Base-by-base conservation (phyloP, 2,888 invertebrate genomes). In the Shargacucullia verbasci region DNA sequence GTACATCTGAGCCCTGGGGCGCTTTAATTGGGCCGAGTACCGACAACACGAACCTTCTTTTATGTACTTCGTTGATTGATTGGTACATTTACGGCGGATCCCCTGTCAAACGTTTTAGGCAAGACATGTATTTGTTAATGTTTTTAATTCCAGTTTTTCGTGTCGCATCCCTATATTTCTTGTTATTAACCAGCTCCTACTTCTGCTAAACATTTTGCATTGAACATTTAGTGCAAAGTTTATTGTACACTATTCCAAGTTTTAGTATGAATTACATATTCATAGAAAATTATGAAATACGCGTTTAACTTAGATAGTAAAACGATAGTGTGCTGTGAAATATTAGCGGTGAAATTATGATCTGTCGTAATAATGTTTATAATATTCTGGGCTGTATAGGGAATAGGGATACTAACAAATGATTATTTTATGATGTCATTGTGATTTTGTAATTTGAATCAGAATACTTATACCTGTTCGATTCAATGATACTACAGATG, bases 1-100 rank as follows among this genome's bases (percentile, higher is more conserved):
- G 91, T 88, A 84, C 93, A 93, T 91, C 94, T 94, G 93, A 92
- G 93, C 83, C 91, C 85, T 69, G 83, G 90, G 92, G 90, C 82
- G 86, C 79, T 87, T 91, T 94, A 93, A 94, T 94, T 94, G 93
- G 93, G 88, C 85, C 81, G 88, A 89, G 88, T 85, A 85, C 82
- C 70, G 79, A 40, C 80, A 80, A 78, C 80, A 85, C 80, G 84
- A 80, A 78, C 70, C 75, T 76, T 80, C 74, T 74, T 77, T 78
- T 74, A 77, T 77, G 66, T 81, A 67, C 57, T 62, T 49, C 54
- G 61, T 76, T 84, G 82, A 85, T 85, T 84, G 84, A 85, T 85
- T 84, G 81, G 78, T 76, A 82, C 80, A 78, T 79, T 78, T 74
- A 77, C 79, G 78, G 64, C 67, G 73, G 70, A 71, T 76, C 73